These are phyloP conservation scores for Marmota monax DNA, from an alignment of 2,113 vertebrate species.

Conservation along the genomic window DNA sequence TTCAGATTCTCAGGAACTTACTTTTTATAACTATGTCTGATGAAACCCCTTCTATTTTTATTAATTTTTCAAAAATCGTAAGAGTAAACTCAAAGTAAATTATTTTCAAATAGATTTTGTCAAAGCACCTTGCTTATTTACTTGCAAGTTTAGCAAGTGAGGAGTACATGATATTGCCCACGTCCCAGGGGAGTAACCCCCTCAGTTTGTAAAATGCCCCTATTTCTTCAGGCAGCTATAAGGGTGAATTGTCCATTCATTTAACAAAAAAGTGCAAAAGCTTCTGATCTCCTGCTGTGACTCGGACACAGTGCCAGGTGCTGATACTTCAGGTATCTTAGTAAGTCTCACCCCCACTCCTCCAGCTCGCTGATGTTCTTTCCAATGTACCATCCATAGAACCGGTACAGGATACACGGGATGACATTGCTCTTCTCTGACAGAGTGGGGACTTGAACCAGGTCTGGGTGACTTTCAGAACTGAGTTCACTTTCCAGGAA, in stretches of 20 bases:
- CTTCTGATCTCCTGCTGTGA: background rate
- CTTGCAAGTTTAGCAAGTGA: background rate
- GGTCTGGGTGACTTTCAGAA: background rate
- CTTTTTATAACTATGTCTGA: background rate
- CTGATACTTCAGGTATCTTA: background rate
- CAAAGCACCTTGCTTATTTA: background rate
- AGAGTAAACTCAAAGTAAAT: background rate
- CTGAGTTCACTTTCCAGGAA: background rate
- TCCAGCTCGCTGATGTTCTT: background rate
- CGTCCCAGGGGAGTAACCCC: accelerated
- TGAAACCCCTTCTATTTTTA: background rate
- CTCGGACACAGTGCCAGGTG: no score
- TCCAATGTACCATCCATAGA: background rate
- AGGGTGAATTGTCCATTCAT: background rate
- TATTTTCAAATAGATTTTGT: background rate
- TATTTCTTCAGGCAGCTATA: background rate
- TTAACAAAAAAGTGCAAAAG: background rate
- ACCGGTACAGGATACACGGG: accelerated
- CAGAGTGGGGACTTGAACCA: background rate
- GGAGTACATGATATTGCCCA: background rate
- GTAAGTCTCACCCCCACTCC: background rate
- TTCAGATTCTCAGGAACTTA: background rate
- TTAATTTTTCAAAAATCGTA: background rate
- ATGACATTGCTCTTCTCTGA: background rate
- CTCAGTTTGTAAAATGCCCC: background rate